phyloP scores from a whole-genome alignment of 2,797 vertebrate genomes.

The Enteromius fasciolatus region DNA sequence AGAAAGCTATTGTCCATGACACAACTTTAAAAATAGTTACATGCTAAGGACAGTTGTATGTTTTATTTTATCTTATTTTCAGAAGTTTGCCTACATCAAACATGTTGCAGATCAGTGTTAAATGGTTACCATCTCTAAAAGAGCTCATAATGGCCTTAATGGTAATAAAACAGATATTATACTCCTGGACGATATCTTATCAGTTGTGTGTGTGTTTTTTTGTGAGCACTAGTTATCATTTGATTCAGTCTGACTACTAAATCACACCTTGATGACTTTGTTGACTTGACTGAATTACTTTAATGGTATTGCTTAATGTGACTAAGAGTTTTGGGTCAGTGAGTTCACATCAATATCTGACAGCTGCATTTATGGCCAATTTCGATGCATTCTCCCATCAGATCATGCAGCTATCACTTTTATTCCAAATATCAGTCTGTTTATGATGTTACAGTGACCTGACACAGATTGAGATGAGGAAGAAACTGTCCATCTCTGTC shows the following conservation, averaged over 20 bases:
- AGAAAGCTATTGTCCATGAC: background rate
- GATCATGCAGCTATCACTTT: background rate
- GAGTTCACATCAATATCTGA: constrained; percentile 29
- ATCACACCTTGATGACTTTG: background rate
- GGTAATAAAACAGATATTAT: constrained; percentile 27
- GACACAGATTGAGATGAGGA: constrained; percentile 7
- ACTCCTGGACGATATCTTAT: constrained; percentile 8
- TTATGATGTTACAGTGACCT: constrained; percentile 30
- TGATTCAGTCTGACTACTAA: background rate
- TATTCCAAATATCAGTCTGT: constrained; percentile 1
- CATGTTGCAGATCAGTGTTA: constrained; percentile 15
- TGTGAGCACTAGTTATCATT: background rate
- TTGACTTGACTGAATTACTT: background rate
- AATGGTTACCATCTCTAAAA: constrained; percentile 4
- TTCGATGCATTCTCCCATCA: background rate
- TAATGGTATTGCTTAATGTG: constrained; percentile 23
- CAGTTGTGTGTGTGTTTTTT: constrained; percentile 14
- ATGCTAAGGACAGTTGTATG: background rate
- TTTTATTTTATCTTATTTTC: background rate
- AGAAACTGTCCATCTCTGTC: background rate
- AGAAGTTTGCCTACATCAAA: background rate
- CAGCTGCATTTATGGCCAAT: constrained; percentile 14
- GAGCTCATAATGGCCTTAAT: background rate
- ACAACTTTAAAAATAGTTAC: constrained; percentile 4
- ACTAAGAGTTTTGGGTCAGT: constrained; percentile 14